Evolutionary conservation across 2,797 vertebrate genomes (phyloP).

Genomic region (Botia almorhae): DNA sequence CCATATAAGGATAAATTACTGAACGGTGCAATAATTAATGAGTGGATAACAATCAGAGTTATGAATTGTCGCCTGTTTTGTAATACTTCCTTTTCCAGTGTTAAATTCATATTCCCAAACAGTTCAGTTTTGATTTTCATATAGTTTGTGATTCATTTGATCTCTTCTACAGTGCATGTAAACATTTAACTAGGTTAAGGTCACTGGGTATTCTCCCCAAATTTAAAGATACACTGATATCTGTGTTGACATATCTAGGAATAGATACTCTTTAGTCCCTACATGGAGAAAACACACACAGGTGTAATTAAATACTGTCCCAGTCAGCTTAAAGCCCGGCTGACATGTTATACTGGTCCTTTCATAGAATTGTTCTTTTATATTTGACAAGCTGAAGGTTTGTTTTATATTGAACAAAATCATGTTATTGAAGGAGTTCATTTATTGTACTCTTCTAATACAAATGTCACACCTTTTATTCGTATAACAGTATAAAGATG

Average conservation of each 20-base stretch:
- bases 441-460: too few species aligned
- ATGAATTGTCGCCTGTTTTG: slow-evolving; percentile 68
- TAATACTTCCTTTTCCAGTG: slow-evolving; percentile 13
- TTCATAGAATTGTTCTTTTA: too few species aligned
- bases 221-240: slow-evolving; percentile 4
- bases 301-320: not conserved
- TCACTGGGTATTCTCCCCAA: not conserved
- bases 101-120: not conserved
- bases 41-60: slow-evolving; percentile 72
- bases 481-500: too few species aligned
- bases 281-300: slow-evolving; percentile 6
- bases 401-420: too few species aligned
- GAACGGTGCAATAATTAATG: slow-evolving; percentile 64
- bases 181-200: slow-evolving; percentile 22
- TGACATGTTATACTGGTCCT: too few species aligned
- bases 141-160: not conserved
- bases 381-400: too few species aligned
- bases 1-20: slow-evolving; percentile 66
- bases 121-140: slow-evolving; percentile 21
- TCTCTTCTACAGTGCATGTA: not conserved
- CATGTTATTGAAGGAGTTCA: too few species aligned
- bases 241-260: slow-evolving; percentile 24
- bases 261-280: not conserved
- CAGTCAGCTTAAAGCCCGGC: slow-evolving; percentile 18
- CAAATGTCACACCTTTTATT: too few species aligned